Conservation (phyloP, 2,888 invertebrate genomes). For the Papilio gigon region DNA sequence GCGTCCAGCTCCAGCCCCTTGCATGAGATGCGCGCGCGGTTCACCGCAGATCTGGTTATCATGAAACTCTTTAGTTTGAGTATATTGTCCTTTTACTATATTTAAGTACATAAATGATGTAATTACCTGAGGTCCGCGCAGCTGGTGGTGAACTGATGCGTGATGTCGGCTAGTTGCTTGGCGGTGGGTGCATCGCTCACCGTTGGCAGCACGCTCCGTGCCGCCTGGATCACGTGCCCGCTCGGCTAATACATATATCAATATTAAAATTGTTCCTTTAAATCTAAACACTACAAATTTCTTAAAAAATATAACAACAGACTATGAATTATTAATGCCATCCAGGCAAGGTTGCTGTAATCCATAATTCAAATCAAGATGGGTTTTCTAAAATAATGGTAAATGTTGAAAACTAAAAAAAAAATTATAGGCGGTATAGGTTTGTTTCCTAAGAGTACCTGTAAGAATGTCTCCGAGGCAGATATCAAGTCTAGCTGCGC, state of each 20-base stretch:
- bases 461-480: constrained; percentile 91
- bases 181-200: constrained; percentile 89
- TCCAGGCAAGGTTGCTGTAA: too few relatives aligned
- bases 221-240: constrained; percentile 88
- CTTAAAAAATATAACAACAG: neutral
- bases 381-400: too few relatives aligned
- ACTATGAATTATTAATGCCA: too few relatives aligned
- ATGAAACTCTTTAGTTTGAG: neutral
- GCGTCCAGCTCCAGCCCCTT: constrained; percentile 93
- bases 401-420: too few relatives aligned
- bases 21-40: constrained; percentile 88
- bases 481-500: constrained; percentile 91
- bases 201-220: constrained; percentile 91
- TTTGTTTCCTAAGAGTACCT: too few relatives aligned
- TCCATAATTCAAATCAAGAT: too few relatives aligned
- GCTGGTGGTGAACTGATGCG: constrained; percentile 85
- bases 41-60: constrained; percentile 80
- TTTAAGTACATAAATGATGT: neutral
- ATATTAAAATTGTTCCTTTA: constrained; percentile 6
- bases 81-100: neutral
- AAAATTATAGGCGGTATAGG: too few relatives aligned
- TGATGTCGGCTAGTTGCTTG: constrained; percentile 87
- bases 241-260: constrained; percentile 73
- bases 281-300: neutral
- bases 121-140: constrained; percentile 84